Percentiles rank a stretch among this genome's conserved stretches.
Evolutionary conservation across 2,113 vertebrate species (phyloP).

Genomic region (Sula dactylatra): DNA sequence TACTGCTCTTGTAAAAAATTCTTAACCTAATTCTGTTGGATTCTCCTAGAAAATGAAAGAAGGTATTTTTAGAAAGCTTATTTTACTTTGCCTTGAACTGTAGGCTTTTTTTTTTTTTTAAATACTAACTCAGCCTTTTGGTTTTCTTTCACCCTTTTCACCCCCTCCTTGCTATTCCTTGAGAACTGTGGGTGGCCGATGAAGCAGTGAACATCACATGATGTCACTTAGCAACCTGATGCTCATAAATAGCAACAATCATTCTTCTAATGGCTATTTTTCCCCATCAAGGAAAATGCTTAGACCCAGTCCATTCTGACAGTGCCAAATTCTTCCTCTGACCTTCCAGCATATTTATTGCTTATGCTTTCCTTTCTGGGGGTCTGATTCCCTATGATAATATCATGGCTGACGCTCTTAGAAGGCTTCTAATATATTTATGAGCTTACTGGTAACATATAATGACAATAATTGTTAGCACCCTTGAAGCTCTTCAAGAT

Average conservation of each 20-base stretch:
- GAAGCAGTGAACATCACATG: slow-evolving; percentile 45
- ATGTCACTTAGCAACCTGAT: slow-evolving; percentile 77
- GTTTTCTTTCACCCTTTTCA: slow-evolving; percentile 35
- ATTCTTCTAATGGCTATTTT: slow-evolving; percentile 57
- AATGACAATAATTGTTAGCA: neutral
- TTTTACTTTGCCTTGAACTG: neutral
- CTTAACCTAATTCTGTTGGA: slow-evolving; percentile 31
- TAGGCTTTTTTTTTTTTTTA: neutral
- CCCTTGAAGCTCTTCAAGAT: neutral
- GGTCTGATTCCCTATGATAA: slow-evolving; percentile 9
- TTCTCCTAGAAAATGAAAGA: slow-evolving; percentile 5
- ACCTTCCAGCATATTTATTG: slow-evolving; percentile 33
- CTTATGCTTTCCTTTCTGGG: slow-evolving; percentile 8
- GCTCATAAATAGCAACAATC: slow-evolving; percentile 75
- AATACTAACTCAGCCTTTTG: slow-evolving; percentile 30
- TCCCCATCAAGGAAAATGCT: slow-evolving; percentile 53
- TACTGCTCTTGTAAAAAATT: slow-evolving; percentile 54
- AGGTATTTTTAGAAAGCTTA: slow-evolving; percentile 31
- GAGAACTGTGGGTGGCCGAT: slow-evolving; percentile 63
- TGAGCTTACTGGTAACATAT: slow-evolving; percentile 7
- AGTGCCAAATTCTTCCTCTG: slow-evolving; percentile 4
- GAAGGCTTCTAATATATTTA: slow-evolving; percentile 27
- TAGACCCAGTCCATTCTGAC: slow-evolving; percentile 10
- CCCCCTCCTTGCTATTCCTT: slow-evolving; percentile 54
- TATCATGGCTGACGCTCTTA: slow-evolving; percentile 11